Percentiles rank a stretch among this genome's conserved stretches.
phyloP scores from a whole-genome alignment of 2,113 vertebrate species.

The Martes martes region DNA sequence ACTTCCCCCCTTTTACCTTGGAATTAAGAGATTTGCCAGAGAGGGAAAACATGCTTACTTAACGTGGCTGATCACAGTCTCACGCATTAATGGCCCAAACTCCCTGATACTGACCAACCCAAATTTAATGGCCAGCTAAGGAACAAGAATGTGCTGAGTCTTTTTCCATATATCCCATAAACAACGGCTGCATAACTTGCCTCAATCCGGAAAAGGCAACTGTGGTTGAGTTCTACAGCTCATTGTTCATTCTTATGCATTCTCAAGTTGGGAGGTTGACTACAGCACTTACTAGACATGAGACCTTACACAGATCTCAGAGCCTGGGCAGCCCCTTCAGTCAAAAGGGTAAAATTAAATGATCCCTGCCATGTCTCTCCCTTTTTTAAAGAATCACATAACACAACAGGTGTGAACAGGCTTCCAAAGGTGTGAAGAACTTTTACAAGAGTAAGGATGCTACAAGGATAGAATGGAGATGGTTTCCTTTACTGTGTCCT shows the following conservation, averaged over 20 bases:
- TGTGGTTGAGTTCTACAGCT: background rate
- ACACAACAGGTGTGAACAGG: background rate
- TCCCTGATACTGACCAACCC: background rate
- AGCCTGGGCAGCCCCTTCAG: background rate
- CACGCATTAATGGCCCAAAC: background rate
- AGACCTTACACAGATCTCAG: background rate
- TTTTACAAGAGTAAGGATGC: background rate
- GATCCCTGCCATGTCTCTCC: background rate
- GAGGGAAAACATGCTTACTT: background rate
- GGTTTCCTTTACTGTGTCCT: background rate
- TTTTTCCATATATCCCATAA: background rate
- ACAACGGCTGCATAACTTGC: background rate
- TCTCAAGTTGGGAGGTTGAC: background rate
- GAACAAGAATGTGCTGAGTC: background rate
- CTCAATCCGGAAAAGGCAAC: background rate
- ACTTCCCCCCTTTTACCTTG: background rate
- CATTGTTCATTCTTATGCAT: background rate
- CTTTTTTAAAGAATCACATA: background rate
- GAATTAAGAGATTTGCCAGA: background rate
- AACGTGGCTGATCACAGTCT: background rate
- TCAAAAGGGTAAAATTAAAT: background rate
- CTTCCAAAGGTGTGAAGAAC: background rate
- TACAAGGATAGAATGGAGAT: background rate
- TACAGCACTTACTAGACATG: background rate
- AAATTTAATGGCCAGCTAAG: background rate